Percentiles rank a stretch among this genome's conserved stretches.
Evolutionary conservation across 2,797 vertebrate species (phyloP).

Genomic region (Sorex maritimensis): DNA sequence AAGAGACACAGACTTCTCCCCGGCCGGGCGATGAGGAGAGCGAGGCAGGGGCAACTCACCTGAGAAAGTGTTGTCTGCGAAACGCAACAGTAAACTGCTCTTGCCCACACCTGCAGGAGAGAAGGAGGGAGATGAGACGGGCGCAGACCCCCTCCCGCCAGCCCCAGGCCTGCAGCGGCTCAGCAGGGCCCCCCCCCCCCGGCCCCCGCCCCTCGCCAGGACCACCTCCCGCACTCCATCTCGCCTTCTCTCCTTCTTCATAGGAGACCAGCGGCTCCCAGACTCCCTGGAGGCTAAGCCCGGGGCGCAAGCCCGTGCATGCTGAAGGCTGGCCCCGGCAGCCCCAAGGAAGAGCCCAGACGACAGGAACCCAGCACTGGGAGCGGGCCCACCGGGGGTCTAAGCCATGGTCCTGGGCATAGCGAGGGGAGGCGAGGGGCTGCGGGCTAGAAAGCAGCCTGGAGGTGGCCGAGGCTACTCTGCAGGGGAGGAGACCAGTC

Average conservation of each 20-base stretch:
- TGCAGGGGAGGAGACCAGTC: slow-evolving; percentile 15
- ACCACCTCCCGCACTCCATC: neutral
- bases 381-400: neutral
- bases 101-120: slow-evolving; percentile 96
- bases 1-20: neutral
- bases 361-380: neutral
- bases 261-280: slow-evolving; percentile 45
- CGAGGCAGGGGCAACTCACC: slow-evolving; percentile 90
- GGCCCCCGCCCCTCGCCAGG: neutral
- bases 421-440: neutral
- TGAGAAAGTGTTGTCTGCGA: slow-evolving; percentile 99
- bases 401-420: neutral
- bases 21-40: neutral
- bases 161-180: neutral
- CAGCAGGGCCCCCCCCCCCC: neutral
- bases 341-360: slow-evolving; percentile 15
- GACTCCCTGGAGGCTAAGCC: neutral
- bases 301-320: neutral
- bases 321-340: neutral
- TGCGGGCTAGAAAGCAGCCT: neutral
- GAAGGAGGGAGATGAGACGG: slow-evolving; percentile 65
- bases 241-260: slow-evolving; percentile 37
- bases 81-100: slow-evolving; percentile 99
- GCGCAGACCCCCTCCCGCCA: neutral
- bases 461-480: neutral